Evolutionary conservation across 2,797 vertebrate genomes (phyloP), one percentile per base, ranked within the genome.

Genomic region (Bradypodion pumilum): DNA sequence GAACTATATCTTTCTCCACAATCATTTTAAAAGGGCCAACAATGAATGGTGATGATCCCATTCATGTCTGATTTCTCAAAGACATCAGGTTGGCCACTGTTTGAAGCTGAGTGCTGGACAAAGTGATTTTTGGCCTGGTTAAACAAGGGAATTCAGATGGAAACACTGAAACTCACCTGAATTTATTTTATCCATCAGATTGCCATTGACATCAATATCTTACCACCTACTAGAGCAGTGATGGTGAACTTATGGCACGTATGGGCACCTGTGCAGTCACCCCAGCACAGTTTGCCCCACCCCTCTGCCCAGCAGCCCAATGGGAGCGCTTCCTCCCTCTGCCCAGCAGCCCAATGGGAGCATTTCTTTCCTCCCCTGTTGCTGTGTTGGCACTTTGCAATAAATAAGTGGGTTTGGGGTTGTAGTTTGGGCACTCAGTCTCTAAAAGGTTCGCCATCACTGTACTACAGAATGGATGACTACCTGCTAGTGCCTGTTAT

Each of bases 171-270:
- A 87, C 62, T 40, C 81, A 13, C 1, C 1, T 59, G 29, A 84
- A 82, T 7, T 7, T 27, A 16, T 82, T 90, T 89, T 75, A 69
- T 66, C 83, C 78, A 74, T 80, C 35, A 65, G 19, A 49, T 69
- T 88, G 81, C 23, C 27, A 46, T 29, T 0, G 46, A 56, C 85
- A 80, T 46, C 32, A 19, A 75, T 46, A 27, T 4, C 76, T 74
- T 40, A 72, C 56, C 15, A 56, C 16, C 42, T 27, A 23, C 40
- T 49, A 37, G 7, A 65, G 60, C n/a, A n/a, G n/a, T n/a, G n/a
- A n/a, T n/a, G n/a, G n/a, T n/a, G n/a, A n/a, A n/a, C n/a, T n/a
- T n/a, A n/a, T n/a, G n/a, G n/a, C n/a, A n/a, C n/a, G n/a, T n/a
- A n/a, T n/a, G n/a, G n/a, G n/a, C n/a, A n/a, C n/a, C n/a, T n/a